These are phyloP conservation scores for Lontra canadensis DNA, from an alignment of 2,113 vertebrate species.

Conservation along the genomic window DNA sequence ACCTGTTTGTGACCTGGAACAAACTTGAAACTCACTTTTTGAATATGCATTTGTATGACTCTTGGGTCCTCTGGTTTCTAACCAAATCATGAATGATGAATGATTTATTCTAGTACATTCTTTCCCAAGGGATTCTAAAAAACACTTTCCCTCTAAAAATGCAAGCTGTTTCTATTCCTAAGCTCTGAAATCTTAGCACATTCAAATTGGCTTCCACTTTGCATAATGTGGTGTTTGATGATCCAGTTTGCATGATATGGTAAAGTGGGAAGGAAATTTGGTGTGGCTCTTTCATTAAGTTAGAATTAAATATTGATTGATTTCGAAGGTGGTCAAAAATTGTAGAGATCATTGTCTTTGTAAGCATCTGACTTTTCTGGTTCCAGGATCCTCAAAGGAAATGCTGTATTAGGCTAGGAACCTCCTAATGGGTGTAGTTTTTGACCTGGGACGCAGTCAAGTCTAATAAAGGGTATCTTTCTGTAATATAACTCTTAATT, in stretches of 20 bases:
- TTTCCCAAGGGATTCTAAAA: not conserved
- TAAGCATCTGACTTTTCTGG: not conserved
- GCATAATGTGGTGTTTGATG: not conserved
- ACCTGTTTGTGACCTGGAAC: not conserved
- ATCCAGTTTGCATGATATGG: not conserved
- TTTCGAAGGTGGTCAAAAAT: conserved; percentile 29
- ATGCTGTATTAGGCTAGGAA: not conserved
- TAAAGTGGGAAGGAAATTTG: not conserved
- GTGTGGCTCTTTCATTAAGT: conserved; percentile 16
- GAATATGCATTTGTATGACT: not conserved
- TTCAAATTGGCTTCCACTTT: not conserved
- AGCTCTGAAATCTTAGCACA: not conserved
- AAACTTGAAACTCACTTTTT: not conserved
- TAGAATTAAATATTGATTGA: conserved; percentile 15
- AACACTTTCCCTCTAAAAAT: not conserved
- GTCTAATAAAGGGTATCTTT: conserved; percentile 25
- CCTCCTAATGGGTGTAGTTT: not conserved
- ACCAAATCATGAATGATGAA: not conserved
- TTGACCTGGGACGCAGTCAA: conserved; percentile 45
- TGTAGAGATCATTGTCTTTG: not conserved
- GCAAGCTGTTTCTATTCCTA: not conserved
- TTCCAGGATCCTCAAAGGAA: conserved; percentile 20
- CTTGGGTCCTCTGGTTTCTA: conserved; percentile 29
- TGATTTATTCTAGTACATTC: not conserved
- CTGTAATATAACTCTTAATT: conserved; percentile 54